phyloP scores from a whole-genome alignment of 2,888 invertebrate species.

The Dendrolimus houi region DNA sequence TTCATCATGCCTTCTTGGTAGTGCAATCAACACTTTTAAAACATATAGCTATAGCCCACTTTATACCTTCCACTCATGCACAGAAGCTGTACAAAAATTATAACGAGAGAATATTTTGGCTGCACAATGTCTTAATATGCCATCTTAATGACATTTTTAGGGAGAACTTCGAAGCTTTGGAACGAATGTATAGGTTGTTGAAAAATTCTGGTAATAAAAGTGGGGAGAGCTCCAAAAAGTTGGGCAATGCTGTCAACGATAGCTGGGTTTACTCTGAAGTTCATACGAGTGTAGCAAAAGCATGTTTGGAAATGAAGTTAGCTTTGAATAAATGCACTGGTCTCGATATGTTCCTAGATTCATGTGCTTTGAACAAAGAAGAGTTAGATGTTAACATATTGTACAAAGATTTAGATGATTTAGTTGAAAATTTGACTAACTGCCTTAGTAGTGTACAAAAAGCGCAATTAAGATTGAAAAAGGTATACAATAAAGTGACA shows the following conservation, averaged over 20 bases:
- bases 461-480: constrained; percentile 54
- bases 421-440: constrained; percentile 51
- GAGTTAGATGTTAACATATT: constrained; percentile 47
- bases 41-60: constrained; percentile 57
- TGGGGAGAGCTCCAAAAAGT: constrained; percentile 28
- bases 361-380: constrained; percentile 53
- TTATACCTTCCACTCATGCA: constrained; percentile 27
- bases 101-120: constrained; percentile 63
- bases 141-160: constrained; percentile 39
- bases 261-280: constrained; percentile 64
- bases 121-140: constrained; percentile 43
- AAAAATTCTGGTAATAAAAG: constrained; percentile 52
- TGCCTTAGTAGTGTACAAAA: constrained; percentile 47
- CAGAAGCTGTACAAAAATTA: constrained; percentile 49
- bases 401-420: constrained; percentile 52
- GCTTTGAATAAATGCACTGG: constrained; percentile 50
- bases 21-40: constrained; percentile 63
- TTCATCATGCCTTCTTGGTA: constrained; percentile 64
- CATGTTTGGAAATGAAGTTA: constrained; percentile 52
- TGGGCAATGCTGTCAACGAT: constrained; percentile 38
- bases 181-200: constrained; percentile 57
- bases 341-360: constrained; percentile 60
- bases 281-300: constrained; percentile 51
- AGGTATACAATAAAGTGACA: constrained; percentile 42
- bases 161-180: constrained; percentile 43